These are phyloP conservation scores for Nomada hirtipes DNA, from an alignment of 2,888 invertebrate genomes.

Conservation along the genomic window DNA sequence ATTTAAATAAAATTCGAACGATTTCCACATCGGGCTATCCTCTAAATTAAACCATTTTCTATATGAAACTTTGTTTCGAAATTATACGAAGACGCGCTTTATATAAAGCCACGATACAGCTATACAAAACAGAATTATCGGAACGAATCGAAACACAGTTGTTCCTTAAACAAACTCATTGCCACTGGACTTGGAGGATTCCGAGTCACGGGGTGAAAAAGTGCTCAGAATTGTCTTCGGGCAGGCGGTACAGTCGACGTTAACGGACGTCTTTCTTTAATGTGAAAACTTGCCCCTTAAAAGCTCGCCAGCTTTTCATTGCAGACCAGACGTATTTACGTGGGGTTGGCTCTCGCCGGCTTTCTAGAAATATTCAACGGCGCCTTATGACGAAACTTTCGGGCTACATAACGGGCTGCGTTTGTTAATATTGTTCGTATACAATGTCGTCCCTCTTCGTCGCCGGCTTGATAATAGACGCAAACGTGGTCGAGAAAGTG, in stretches of 20 bases:
- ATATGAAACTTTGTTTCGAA: no score
- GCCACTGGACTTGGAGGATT: constrained; percentile 17
- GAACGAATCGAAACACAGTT: no score
- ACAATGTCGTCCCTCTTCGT: constrained; percentile 11
- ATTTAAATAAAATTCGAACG: neutral
- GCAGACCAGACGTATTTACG: constrained; percentile 64
- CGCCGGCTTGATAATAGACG: neutral
- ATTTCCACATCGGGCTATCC: neutral
- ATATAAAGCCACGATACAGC: no score
- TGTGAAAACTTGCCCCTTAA: constrained; percentile 65
- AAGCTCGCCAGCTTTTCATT: constrained; percentile 47
- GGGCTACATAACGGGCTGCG: constrained; percentile 38
- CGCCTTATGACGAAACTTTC: constrained; percentile 51
- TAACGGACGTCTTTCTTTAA: constrained; percentile 59
- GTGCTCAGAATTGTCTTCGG: constrained; percentile 27
- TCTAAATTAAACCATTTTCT: no score
- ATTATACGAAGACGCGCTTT: neutral
- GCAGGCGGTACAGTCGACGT: constrained; percentile 31
- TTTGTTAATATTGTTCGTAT: constrained; percentile 20
- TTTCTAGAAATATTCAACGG: constrained; percentile 68
- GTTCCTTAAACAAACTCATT: neutral
- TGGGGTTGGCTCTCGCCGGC: constrained; percentile 37
- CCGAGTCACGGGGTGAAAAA: constrained; percentile 24
- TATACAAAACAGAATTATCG: no score
- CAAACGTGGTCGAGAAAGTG: neutral